These are phyloP conservation scores for Aphidoletes aphidimyza DNA, from an alignment of 2,888 invertebrate species.

Conservation along the genomic window DNA sequence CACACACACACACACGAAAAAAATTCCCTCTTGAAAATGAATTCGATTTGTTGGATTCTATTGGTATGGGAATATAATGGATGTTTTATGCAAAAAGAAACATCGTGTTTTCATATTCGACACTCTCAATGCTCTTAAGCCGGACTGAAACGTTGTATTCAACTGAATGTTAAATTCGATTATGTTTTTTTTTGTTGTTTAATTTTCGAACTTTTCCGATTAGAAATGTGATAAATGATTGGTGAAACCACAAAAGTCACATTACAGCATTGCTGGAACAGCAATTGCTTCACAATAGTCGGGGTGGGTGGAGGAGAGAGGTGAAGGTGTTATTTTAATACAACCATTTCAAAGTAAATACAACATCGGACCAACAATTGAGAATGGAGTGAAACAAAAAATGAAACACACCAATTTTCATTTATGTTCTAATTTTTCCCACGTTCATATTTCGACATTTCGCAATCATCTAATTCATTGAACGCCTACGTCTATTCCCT, in stretches of 20 bases:
- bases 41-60: neutral
- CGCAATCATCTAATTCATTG: conserved; percentile 24
- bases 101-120: no score
- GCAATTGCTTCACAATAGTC: no score
- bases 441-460: conserved; percentile 20
- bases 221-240: neutral
- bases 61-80: neutral
- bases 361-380: neutral
- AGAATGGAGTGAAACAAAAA: no score
- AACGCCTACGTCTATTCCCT: conserved; percentile 47
- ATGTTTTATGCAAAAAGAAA: neutral
- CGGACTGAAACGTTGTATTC: neutral
- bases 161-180: neutral
- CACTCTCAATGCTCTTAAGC: no score
- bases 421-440: conserved; percentile 13
- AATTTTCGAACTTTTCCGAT: neutral
- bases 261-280: no score
- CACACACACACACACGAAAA: no score
- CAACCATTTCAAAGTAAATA: no score
- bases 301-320: no score
- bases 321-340: no score
- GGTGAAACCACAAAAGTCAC: neutral
- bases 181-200: neutral
- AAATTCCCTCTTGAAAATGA: neutral
- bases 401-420: no score